These are phyloP conservation scores for Silurus aristotelis DNA, from an alignment of 2,797 vertebrate genomes.

Conservation along the genomic window DNA sequence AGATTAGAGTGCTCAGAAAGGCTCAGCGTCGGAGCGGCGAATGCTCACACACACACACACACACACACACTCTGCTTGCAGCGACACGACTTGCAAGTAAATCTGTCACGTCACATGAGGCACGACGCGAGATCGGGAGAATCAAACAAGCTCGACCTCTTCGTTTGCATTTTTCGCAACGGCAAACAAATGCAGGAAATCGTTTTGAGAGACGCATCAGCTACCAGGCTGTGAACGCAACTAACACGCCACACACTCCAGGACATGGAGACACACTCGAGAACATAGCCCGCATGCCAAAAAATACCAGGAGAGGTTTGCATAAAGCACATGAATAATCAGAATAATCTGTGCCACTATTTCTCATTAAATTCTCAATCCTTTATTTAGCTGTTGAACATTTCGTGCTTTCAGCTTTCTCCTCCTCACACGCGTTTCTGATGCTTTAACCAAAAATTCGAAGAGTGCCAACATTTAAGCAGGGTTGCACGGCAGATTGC, in stretches of 20 bases:
- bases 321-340: background rate
- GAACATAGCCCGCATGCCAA: background rate
- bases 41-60: slow-evolving; percentile 54
- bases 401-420: background rate
- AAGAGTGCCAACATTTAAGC: background rate
- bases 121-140: slow-evolving; percentile 46
- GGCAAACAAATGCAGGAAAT: slow-evolving; percentile 49
- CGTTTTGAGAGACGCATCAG: background rate
- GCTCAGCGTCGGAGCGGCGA: slow-evolving; percentile 59
- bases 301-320: background rate
- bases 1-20: slow-evolving; percentile 74
- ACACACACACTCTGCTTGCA: slow-evolving; percentile 34
- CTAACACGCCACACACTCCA: background rate
- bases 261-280: background rate
- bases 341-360: background rate
- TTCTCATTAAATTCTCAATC: background rate
- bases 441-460: background rate
- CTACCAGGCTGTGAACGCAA: slow-evolving; percentile 1
- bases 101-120: slow-evolving; percentile 50
- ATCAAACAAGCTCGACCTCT: slow-evolving; percentile 49
- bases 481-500: slow-evolving; percentile 20
- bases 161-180: slow-evolving; percentile 50
- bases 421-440: background rate
- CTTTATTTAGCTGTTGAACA: background rate
- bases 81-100: slow-evolving; percentile 49